Evolutionary conservation across 2,113 vertebrate species (phyloP), one percentile per base, ranked within the genome.

Genomic region (Copsychus sechellarum): DNA sequence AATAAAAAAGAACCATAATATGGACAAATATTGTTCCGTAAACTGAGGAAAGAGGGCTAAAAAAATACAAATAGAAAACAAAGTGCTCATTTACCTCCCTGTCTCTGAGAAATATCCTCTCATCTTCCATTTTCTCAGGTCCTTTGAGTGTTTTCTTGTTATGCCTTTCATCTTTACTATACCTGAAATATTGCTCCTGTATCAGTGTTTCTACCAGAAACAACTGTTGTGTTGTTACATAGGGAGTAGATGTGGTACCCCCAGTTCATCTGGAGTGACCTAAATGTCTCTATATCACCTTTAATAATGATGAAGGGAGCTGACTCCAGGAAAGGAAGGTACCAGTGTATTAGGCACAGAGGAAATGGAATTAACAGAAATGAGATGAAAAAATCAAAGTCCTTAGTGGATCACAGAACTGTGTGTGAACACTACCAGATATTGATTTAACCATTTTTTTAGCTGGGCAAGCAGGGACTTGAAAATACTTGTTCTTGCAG

Each of bases 131-230:
- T 94, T 93, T 70, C 70, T 85, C 29, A 23, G 36, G n/a, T 81
- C 71, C 66, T 95, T 88, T 87, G 81, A 88, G 60, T 79, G 40
- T 86, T 93, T 76, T 92, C 51, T 87, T 77, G 62, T 81, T 80
- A 56, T 11, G 19, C 48, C 82, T 92, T 95, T 91, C 60, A 82
- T 87, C 76, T 93, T 86, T 80, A 33, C 53, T 70, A 2, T 61
- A 76, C 34, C 48, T 83, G 60, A 67, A 85, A 77, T 57, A 82
- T 45, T 81, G 62, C 0, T 0, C 57, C 45, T 77, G 26, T 33
- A 53, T 91, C 57, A 76, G 69, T 10, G 0, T 88, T 93, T 76
- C 38, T 81, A 24, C 40, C 60, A 48, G 91, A 90, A 93, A 66
- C 47, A 80, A 9, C n/a, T 88, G 66, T 22, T 71, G 28, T 85